Percentiles rank a stretch among this genome's conserved stretches.
Evolutionary conservation across 2,113 vertebrate genomes (phyloP).

Genomic region (Ceratotherium simum): DNA sequence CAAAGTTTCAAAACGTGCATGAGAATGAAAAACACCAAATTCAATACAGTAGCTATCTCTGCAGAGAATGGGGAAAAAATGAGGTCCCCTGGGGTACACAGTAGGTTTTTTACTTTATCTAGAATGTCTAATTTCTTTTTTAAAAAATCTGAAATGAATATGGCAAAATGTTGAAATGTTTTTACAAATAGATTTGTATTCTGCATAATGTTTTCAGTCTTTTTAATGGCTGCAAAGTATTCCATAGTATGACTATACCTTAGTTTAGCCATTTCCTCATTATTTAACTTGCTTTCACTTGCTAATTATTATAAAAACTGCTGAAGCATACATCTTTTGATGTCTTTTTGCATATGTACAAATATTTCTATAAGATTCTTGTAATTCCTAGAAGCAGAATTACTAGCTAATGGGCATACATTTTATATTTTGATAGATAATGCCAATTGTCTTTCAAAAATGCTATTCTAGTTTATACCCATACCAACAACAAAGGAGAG

Average conservation of each 20-base stretch:
- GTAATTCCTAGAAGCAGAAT: neutral
- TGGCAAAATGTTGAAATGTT: neutral
- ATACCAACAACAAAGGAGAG: neutral
- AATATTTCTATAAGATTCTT: neutral
- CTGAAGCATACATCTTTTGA: neutral
- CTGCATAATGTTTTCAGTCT: neutral
- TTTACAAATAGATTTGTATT: conserved; percentile 15
- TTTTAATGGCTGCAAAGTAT: neutral
- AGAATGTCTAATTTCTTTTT: neutral
- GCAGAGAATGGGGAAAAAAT: neutral
- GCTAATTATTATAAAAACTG: neutral
- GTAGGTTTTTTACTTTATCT: neutral
- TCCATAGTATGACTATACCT: neutral
- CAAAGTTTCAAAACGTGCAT: neutral
- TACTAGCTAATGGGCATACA: neutral
- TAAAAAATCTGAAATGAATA: neutral
- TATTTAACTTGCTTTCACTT: neutral
- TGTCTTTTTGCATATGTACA: neutral
- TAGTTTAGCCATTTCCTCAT: neutral
- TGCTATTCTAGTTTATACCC: neutral
- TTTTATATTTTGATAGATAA: neutral
- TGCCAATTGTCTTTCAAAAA: neutral
- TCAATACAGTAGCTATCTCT: neutral
- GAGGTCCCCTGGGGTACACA: neutral
- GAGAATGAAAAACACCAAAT: neutral